Evolutionary conservation across 1,140 invertebrate species (phyloP).

Genomic region (Nylanderia fulva): DNA sequence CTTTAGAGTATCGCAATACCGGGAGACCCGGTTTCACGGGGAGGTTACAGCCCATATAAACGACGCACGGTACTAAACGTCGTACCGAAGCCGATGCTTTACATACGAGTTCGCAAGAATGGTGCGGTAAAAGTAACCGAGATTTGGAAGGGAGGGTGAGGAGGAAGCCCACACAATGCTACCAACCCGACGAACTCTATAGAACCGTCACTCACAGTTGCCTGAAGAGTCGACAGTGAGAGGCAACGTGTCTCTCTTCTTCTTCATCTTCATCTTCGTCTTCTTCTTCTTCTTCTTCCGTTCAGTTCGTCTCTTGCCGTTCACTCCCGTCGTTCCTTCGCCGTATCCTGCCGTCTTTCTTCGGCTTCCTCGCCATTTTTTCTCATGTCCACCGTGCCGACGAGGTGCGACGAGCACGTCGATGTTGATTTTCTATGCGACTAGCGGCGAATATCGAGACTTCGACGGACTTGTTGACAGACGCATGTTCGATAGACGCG

Average conservation of each 20-base stretch:
- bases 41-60: conserved; percentile 57
- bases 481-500: conserved; percentile 47
- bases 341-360: conserved; percentile 14
- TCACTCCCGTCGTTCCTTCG: conserved; percentile 34
- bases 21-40: conserved; percentile 39
- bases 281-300: conserved; percentile 59
- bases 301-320: not conserved
- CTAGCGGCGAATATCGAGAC: conserved; percentile 64
- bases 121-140: conserved; percentile 68
- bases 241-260: conserved; percentile 68
- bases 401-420: conserved; percentile 63
- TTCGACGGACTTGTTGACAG: conserved; percentile 60
- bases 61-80: conserved; percentile 74
- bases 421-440: conserved; percentile 73
- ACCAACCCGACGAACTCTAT: conserved; percentile 82
- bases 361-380: conserved; percentile 34
- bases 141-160: conserved; percentile 36
- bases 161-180: conserved; percentile 80
- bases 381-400: conserved; percentile 58
- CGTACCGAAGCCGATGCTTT: conserved; percentile 64
- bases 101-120: conserved; percentile 70
- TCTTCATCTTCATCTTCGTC: conserved; percentile 60
- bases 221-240: conserved; percentile 70
- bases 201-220: conserved; percentile 83
- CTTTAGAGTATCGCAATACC: conserved; percentile 41